These are phyloP conservation scores for Ladona fulva DNA, from an alignment of 1,140 invertebrate genomes.

Conservation along the genomic window DNA sequence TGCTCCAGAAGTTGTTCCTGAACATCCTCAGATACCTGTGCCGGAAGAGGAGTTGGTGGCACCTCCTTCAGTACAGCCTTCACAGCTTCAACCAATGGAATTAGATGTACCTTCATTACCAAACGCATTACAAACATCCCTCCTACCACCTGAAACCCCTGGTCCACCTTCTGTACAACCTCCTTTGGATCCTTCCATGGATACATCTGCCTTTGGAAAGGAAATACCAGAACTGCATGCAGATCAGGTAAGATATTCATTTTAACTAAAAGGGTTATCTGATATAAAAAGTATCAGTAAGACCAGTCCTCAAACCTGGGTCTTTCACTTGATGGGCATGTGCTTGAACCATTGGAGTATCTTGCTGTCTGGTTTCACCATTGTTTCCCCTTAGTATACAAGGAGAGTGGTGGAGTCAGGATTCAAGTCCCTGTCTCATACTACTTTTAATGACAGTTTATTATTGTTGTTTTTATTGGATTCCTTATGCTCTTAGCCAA, in stretches of 20 bases:
- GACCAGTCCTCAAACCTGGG: too few species aligned
- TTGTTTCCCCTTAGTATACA: too few species aligned
- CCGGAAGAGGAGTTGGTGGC: constrained; percentile 30
- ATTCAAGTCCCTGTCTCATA: too few species aligned
- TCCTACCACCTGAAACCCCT: constrained; percentile 25
- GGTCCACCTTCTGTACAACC: constrained; percentile 15
- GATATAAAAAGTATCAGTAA: too few species aligned
- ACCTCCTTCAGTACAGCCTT: constrained; percentile 26
- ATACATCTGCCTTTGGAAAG: constrained; percentile 20
- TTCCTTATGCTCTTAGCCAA: too few species aligned
- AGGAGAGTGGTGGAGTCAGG: too few species aligned
- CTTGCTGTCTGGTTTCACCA: too few species aligned
- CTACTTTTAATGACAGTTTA: too few species aligned
- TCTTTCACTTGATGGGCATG: too few species aligned
- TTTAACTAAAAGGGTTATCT: too few species aligned
- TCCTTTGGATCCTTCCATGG: background rate
- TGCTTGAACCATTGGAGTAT: too few species aligned
- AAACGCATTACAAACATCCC: constrained; percentile 27
- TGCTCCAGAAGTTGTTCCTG: constrained; percentile 28
- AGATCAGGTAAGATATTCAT: constrained; percentile 33
- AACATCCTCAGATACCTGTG: constrained; percentile 25
- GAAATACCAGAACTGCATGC: constrained; percentile 44
- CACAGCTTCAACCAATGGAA: constrained; percentile 22
- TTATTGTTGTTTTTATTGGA: too few species aligned
- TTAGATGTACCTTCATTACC: constrained; percentile 24